Conservation (phyloP, 2,113 vertebrate genomes). For the Cariama cristata region DNA sequence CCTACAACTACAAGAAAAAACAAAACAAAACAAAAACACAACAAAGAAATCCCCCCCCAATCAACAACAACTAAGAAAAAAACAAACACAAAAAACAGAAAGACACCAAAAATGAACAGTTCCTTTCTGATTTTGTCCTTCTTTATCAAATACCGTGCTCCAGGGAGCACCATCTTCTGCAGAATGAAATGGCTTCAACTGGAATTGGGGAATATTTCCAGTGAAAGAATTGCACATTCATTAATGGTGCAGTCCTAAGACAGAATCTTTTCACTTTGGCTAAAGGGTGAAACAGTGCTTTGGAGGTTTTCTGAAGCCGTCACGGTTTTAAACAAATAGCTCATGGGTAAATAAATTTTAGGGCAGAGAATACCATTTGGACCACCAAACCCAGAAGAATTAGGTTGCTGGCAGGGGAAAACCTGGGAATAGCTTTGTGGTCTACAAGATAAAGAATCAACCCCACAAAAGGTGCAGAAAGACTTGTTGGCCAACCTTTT, state of each 20-base stretch:
- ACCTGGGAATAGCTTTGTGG: neutral
- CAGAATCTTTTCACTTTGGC: neutral
- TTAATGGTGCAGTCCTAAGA: rapidly evolving
- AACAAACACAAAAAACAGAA: neutral
- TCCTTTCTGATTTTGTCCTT: neutral
- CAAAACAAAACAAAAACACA: too few species aligned
- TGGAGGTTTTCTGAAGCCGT: rapidly evolving
- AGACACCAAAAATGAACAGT: neutral
- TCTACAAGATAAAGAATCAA: neutral
- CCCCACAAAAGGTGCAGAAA: neutral
- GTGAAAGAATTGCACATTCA: neutral
- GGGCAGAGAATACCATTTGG: neutral
- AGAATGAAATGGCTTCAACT: neutral
- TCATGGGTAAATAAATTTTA: neutral
- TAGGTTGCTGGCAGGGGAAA: neutral
- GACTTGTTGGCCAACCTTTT: neutral
- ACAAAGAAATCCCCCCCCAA: too few species aligned
- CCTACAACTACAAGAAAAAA: neutral
- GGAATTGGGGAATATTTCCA: neutral
- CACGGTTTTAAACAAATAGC: neutral
- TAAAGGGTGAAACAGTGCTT: neutral
- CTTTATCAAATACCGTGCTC: neutral
- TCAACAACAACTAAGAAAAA: too few species aligned
- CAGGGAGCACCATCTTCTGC: neutral
- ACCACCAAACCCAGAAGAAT: neutral